phyloP scores from a whole-genome alignment of 2,888 invertebrate genomes.

The Mesorhabditis sp. region DNA sequence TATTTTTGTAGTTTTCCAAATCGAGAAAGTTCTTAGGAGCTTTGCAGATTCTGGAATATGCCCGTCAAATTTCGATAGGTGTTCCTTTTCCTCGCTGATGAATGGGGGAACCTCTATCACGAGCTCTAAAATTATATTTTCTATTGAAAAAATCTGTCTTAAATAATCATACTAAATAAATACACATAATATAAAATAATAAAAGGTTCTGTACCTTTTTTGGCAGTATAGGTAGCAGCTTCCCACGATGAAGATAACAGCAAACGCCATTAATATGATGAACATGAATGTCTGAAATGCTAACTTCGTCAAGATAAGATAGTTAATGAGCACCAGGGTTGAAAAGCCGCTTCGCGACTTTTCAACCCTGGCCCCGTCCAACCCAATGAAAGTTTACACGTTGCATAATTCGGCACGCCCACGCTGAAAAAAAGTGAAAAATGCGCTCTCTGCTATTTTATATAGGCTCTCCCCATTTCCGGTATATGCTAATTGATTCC shows the following conservation, averaged over 20 bases:
- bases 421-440: too few species aligned
- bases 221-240: background rate
- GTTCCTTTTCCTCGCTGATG: slow-evolving; percentile 2
- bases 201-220: background rate
- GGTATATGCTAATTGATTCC: too few species aligned
- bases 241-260: background rate
- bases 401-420: too few species aligned
- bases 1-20: background rate
- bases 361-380: too few species aligned
- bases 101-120: background rate
- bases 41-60: background rate
- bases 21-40: slow-evolving; percentile 6
- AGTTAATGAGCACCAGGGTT: too few species aligned
- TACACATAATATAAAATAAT: too few species aligned
- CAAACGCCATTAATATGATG: background rate
- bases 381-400: too few species aligned
- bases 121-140: background rate
- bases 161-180: too few species aligned
- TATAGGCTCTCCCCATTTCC: too few species aligned
- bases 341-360: too few species aligned
- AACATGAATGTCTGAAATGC: background rate
- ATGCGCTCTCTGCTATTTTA: too few species aligned
- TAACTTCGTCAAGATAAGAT: background rate
- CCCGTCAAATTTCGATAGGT: background rate
- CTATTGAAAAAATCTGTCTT: background rate